These are phyloP conservation scores for Neoaliturus tenellus DNA, from an alignment of 2,888 invertebrate species.

Conservation along the genomic window DNA sequence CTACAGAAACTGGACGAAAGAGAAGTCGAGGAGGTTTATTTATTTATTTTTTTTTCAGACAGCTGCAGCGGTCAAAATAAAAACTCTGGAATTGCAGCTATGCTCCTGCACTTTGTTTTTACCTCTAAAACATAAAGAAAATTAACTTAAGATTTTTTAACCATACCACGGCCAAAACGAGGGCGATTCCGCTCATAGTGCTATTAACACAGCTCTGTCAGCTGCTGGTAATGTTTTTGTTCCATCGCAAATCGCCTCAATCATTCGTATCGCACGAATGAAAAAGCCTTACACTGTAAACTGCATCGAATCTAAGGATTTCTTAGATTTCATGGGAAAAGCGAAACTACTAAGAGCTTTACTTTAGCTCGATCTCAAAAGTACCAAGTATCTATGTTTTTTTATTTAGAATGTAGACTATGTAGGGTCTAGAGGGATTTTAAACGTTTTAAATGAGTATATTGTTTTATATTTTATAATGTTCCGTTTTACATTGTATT, in stretches of 20 bases:
- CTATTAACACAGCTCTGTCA: too few relatives aligned
- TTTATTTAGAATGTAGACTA: neutral
- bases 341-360: neutral
- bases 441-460: neutral
- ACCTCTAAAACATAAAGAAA: too few relatives aligned
- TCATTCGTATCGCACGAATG: constrained; percentile 3
- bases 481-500: neutral
- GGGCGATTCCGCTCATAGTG: too few relatives aligned
- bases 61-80: too few relatives aligned
- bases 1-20: too few relatives aligned
- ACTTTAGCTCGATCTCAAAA: neutral
- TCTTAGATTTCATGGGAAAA: constrained; percentile 27
- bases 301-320: neutral
- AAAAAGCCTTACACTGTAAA: constrained; percentile 21
- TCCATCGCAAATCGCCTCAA: constrained; percentile 36
- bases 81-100: too few relatives aligned
- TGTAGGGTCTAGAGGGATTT: neutral
- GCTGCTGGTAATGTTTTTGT: constrained; percentile 31
- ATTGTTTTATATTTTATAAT: neutral
- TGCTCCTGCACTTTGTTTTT: too few relatives aligned
- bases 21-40: too few relatives aligned
- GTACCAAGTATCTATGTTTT: neutral
- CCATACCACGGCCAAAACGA: too few relatives aligned
- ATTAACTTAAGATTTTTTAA: too few relatives aligned
- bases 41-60: too few relatives aligned